Conservation (phyloP, 1,140 invertebrate species). For the Cydia strobilella region DNA sequence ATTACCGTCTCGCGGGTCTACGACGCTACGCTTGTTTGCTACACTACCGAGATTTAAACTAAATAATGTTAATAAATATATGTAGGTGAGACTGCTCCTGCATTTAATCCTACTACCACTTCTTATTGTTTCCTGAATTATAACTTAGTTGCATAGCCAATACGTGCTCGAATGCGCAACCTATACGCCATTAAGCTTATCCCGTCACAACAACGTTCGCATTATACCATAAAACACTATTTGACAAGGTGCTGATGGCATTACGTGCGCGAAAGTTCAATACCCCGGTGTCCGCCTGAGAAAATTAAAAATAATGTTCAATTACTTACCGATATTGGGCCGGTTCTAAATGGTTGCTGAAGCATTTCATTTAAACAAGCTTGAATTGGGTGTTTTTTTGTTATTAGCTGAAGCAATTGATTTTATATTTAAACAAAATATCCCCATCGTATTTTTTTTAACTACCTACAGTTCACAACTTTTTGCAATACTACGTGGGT, state of each 20-base stretch:
- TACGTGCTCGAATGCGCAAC: conserved; percentile 17
- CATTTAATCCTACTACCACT: background rate
- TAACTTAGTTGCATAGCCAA: background rate
- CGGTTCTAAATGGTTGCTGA: conserved; percentile 33
- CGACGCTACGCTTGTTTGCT: too few species aligned
- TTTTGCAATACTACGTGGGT: background rate
- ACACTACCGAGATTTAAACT: too few species aligned
- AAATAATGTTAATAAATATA: too few species aligned
- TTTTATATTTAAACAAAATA: background rate
- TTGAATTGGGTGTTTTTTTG: conserved; percentile 26
- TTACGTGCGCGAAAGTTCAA: conserved; percentile 39
- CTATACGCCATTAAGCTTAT: conserved; percentile 24
- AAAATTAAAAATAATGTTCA: conserved; percentile 50
- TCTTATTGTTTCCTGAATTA: conserved; percentile 1
- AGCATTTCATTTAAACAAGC: conserved; percentile 35
- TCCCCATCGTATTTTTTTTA: background rate
- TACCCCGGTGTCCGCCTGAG: conserved; percentile 39
- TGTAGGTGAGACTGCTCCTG: background rate
- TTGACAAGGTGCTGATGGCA: conserved; percentile 38
- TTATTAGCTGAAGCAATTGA: conserved; percentile 21
- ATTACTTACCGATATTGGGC: conserved; percentile 43
- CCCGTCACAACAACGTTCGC: conserved; percentile 30
- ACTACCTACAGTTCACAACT: background rate
- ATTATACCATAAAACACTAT: conserved; percentile 42
- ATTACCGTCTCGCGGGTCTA: too few species aligned